phyloP scores from a whole-genome alignment of 2,888 invertebrate species.

The Lasioglossum calceatum region DNA sequence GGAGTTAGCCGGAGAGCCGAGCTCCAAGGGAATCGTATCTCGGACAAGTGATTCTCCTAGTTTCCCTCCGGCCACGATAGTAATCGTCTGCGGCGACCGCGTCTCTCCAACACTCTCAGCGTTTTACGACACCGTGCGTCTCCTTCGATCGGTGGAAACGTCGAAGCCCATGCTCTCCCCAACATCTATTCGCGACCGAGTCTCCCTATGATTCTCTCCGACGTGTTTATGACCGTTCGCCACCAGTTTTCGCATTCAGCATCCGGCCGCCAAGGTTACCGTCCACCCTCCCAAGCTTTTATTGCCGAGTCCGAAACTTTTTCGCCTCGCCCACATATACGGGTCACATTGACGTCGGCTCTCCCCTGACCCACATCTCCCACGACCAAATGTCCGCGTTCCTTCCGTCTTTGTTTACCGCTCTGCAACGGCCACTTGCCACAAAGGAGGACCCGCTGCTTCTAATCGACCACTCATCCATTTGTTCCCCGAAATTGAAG shows the following conservation, averaged over 20 bases:
- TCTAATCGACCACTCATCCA: conserved; percentile 5
- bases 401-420: neutral
- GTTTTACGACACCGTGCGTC: conserved; percentile 17
- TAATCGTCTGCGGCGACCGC: conserved; percentile 9
- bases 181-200: neutral
- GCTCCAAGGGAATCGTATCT: conserved; percentile 8
- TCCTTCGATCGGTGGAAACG: neutral
- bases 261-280: conserved; percentile 14
- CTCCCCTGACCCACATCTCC: conserved; percentile 14
- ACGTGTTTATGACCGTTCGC: conserved; percentile 11
- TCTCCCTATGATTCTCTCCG: neutral
- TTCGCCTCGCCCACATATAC: neutral
- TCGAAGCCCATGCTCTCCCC: neutral
- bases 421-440: neutral
- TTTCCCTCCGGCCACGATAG: conserved; percentile 11
- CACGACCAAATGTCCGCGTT: conserved; percentile 21
- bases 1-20: neutral
- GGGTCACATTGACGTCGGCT: conserved; percentile 8
- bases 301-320: conserved; percentile 10
- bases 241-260: neutral
- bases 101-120: neutral
- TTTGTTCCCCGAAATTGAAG: neutral
- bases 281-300: conserved; percentile 2
- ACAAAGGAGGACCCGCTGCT: neutral
- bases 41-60: conserved; percentile 28